Evolutionary conservation across 1,140 invertebrate species (phyloP), one percentile per base, ranked within the genome.

Genomic region (Euwallacea similis): DNA sequence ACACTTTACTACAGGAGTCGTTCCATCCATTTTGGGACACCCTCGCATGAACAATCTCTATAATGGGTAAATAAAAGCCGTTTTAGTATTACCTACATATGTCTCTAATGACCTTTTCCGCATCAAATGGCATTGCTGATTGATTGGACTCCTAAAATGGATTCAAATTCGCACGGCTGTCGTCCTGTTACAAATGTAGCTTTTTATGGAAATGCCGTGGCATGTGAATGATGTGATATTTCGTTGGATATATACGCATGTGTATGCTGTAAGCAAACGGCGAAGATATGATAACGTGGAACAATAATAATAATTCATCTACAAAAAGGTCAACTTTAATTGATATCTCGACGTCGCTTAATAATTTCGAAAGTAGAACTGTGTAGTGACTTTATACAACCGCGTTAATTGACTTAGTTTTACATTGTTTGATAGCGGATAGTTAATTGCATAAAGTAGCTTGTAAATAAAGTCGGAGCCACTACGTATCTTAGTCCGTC

Each of bases 211-310:
- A 56, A 56, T 56, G 9, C 16, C 54, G 11, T 8, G n/a, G 46
- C 46, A 56, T 56, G 54, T 56, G 54, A 56, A 56, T 16, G 54
- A 15, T 56, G 54, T 16, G 54, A 56, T 56, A 56, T 56, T 56
- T 56, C 8, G 54, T 15, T 56, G 21, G 4, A 33, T 33, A 33
- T 33, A 33, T 33, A 33, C 21, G 21, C 21, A 33, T 33, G 21
- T 33, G 21, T 33, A 33, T 33, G 21, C 21, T 33, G 21, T 33
- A 33, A 33, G 21, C 21, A 33, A 33, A 33, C 21, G 21, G 21
- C 21, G 21, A 33, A 33, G 21, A 33, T 33, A 33, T 33, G 21
- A 33, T 33, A 33, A 33, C 21, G 21, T 33, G 1, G 21, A 33
- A 33, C 21, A 33, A 33, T 33, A 33, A 33, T 33, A 33, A 33